Evolutionary conservation across 2,113 vertebrate genomes (phyloP), one percentile per base, ranked within the genome.

Genomic region (Craseonycteris thonglongyai): DNA sequence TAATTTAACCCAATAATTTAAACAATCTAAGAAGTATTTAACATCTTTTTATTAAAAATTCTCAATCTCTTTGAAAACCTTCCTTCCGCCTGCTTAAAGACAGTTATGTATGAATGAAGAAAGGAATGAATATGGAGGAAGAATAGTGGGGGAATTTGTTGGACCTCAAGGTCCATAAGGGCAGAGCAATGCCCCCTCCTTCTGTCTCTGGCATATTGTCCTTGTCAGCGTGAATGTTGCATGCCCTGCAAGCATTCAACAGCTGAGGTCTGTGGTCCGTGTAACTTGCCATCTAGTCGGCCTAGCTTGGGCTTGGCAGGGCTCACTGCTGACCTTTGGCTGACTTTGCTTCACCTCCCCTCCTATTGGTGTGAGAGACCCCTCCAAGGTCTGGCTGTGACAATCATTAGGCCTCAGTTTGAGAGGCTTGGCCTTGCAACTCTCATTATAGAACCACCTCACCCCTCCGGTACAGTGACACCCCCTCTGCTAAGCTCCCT

Each of bases 1-100:
- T 24, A 58, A 19, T 45, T 92, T 86, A 47, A 87, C 38, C 80
- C n/a, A 71, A 33, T 72, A 82, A 95, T 28, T 42, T 81, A 54
- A 91, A 66, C 18, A 24, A 4, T 42, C 33, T 81, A 75, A 71
- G 26, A 96, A 76, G 54, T 47, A 68, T 49, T 80, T 58, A 71
- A 84, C 33, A 75, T 26, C 4, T 28, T 75, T 87, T 47, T 54
- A 14, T 58, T 92, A 28, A 86, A 83, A 87, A 26, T 72, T 24
- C 30, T 15, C 30, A 49, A 61, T 90, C 38, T 82, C 38, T 91
- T 76, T 63, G 26, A 68, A 95, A 95, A 19, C 18, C 38, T 66
- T 58, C 15, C 19, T 68, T 49, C 7, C 21, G 19, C 26, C 9
- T 75, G 1, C 26, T 58, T 71, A 88, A 71, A 28, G 30, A 38